These are phyloP conservation scores for Rhinophrynus dorsalis DNA, from an alignment of 2,797 vertebrate genomes.

Conservation along the genomic window DNA sequence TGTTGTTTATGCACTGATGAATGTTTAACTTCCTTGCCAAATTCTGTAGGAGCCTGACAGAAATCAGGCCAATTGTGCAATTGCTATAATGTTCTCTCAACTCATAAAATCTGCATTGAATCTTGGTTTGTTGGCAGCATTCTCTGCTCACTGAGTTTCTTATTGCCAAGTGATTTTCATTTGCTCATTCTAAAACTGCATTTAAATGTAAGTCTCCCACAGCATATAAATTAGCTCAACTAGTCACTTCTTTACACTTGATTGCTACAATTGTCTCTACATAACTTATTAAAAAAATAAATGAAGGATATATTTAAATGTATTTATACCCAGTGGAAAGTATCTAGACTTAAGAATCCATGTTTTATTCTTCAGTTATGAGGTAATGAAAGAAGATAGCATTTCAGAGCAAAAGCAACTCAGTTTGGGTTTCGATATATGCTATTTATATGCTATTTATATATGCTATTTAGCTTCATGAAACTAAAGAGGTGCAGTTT, in stretches of 20 bases:
- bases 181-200: background rate
- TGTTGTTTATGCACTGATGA: slow-evolving; percentile 48
- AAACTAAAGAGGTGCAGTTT: too few species aligned
- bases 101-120: slow-evolving; percentile 47
- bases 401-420: background rate
- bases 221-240: slow-evolving; percentile 52
- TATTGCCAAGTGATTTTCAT: slow-evolving; percentile 41
- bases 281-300: slow-evolving; percentile 33
- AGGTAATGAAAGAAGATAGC: background rate
- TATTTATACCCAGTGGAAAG: too few species aligned
- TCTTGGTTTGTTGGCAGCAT: slow-evolving; percentile 44
- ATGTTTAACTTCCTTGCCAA: slow-evolving; percentile 37
- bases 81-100: slow-evolving; percentile 43
- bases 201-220: slow-evolving; percentile 45
- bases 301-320: slow-evolving; percentile 7
- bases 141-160: slow-evolving; percentile 45
- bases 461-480: too few species aligned
- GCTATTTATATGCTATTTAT: too few species aligned
- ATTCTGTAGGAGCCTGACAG: slow-evolving; percentile 55
- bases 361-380: slow-evolving; percentile 11
- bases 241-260: slow-evolving; percentile 40
- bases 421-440: too few species aligned
- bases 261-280: slow-evolving; percentile 46
- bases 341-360: background rate
- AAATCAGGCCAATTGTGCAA: slow-evolving; percentile 53